A percentile compares a stretch with the other conserved stretches of the same genome.
Evolutionary conservation across 2,113 vertebrate genomes (phyloP).

Genomic region (Cisticola juncidis): DNA sequence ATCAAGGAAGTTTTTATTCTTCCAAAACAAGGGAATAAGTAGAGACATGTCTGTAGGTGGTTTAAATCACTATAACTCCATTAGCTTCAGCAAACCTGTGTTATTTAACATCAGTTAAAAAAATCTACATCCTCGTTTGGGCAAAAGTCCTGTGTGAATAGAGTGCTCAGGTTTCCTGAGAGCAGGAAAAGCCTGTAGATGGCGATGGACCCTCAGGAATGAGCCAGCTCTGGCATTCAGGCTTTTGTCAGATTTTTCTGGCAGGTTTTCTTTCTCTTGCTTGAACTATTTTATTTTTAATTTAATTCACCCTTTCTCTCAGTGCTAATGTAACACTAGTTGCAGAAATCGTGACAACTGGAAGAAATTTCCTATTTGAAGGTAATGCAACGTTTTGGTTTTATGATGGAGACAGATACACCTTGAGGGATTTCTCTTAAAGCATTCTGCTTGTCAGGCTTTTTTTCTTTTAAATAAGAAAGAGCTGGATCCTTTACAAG

Average conservation of each 20-base stretch:
- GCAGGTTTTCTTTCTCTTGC: slow-evolving; percentile 54
- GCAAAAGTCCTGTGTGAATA: background rate
- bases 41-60: background rate
- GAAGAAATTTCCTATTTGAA: slow-evolving; percentile 51
- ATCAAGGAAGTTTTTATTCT: background rate
- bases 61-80: background rate
- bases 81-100: background rate
- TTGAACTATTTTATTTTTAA: slow-evolving; percentile 71
- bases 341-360: slow-evolving; percentile 64
- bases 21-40: background rate
- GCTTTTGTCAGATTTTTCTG: slow-evolving; percentile 59
- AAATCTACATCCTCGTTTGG: background rate
- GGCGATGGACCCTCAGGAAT: slow-evolving; percentile 77
- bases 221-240: background rate
- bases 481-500: background rate
- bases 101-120: background rate
- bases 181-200: slow-evolving; percentile 71
- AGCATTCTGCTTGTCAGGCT: background rate
- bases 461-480: background rate
- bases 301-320: slow-evolving; percentile 62
- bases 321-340: slow-evolving; percentile 37
- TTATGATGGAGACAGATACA: slow-evolving; percentile 31
- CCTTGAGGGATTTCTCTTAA: slow-evolving; percentile 28
- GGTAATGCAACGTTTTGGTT: slow-evolving; percentile 32
- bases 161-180: background rate